Evolutionary conservation across 2,888 invertebrate genomes (phyloP).

Genomic region (Synanthedon formicaeformis): DNA sequence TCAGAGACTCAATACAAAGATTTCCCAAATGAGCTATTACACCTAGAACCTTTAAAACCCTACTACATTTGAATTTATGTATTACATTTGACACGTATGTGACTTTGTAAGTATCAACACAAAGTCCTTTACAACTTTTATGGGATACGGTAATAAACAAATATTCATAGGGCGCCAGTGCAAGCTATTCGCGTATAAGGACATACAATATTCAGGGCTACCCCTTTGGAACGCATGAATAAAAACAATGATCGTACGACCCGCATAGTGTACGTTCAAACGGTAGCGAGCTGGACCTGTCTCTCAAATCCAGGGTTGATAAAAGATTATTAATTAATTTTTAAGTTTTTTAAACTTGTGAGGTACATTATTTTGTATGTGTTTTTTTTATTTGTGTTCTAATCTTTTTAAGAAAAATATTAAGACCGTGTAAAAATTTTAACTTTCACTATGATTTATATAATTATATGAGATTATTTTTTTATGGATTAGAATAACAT

Average conservation of each 20-base stretch:
- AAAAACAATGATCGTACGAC: constrained; percentile 15
- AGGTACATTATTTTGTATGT: too few species aligned
- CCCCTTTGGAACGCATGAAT: constrained; percentile 12
- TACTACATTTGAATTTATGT: too few species aligned
- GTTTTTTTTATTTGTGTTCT: too few species aligned
- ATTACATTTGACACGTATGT: too few species aligned
- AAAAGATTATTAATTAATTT: not conserved
- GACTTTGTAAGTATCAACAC: constrained; percentile 1
- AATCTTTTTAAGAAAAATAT: too few species aligned
- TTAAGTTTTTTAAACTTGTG: too few species aligned
- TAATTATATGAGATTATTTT: too few species aligned
- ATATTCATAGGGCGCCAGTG: constrained; percentile 12
- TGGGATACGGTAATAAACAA: constrained; percentile 14
- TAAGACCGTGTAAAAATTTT: too few species aligned
- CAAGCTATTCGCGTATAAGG: constrained; percentile 17
- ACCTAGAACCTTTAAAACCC: not conserved
- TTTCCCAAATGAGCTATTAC: constrained; percentile 17
- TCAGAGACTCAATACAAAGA: too few species aligned
- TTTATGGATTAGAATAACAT: too few species aligned
- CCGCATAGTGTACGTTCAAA: constrained; percentile 3
- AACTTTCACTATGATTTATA: too few species aligned
- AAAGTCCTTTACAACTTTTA: constrained; percentile 16
- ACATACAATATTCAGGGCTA: constrained; percentile 25
- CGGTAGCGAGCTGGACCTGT: constrained; percentile 4
- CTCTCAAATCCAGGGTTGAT: constrained; percentile 9